A percentile compares a stretch with the other conserved stretches of the same genome.
Evolutionary conservation across 2,888 invertebrate species (phyloP).

Genomic region (Netelia virgata): DNA sequence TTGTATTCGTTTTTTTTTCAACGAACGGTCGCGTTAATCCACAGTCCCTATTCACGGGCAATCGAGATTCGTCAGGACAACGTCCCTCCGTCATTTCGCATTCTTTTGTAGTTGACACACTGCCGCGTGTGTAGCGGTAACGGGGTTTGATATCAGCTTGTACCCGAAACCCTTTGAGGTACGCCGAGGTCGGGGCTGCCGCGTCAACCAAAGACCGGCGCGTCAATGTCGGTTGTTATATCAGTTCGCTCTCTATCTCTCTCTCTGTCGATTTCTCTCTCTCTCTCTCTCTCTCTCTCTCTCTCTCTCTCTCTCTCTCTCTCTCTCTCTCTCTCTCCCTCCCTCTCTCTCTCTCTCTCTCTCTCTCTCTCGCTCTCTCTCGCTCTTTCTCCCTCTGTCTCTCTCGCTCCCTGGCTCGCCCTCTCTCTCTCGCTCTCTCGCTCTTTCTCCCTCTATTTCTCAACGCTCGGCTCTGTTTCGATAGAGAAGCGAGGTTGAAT

Average conservation of each 20-base stretch:
- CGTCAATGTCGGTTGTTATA: slow-evolving; percentile 31
- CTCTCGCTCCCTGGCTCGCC: no score
- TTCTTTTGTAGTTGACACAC: slow-evolving; percentile 23
- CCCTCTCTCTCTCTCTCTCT: no score
- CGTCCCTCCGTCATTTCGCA: slow-evolving; percentile 9
- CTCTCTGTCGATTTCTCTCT: no score
- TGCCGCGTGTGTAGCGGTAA: background rate
- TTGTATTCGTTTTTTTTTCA: background rate
- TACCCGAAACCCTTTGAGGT: slow-evolving; percentile 59
- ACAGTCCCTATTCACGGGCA: slow-evolving; percentile 6
- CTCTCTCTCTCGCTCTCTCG: no score
- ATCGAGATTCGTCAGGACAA: slow-evolving; percentile 11
- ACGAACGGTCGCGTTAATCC: background rate
- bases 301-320: no score
- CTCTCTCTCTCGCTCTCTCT: no score
- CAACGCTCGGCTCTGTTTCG: background rate
- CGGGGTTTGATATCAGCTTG: slow-evolving; percentile 47
- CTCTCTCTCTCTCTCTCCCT: no score
- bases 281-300: background rate
- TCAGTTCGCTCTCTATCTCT: no score
- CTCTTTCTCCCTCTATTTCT: no score
- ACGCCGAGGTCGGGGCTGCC: slow-evolving; percentile 37
- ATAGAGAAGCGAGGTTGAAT: slow-evolving; percentile 15
- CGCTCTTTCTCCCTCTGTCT: no score
- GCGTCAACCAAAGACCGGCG: slow-evolving; percentile 11